A percentile compares a stretch with the other conserved stretches of the same genome.
Evolutionary conservation across 2,797 vertebrate genomes (phyloP).

Genomic region (Periparus ater): DNA sequence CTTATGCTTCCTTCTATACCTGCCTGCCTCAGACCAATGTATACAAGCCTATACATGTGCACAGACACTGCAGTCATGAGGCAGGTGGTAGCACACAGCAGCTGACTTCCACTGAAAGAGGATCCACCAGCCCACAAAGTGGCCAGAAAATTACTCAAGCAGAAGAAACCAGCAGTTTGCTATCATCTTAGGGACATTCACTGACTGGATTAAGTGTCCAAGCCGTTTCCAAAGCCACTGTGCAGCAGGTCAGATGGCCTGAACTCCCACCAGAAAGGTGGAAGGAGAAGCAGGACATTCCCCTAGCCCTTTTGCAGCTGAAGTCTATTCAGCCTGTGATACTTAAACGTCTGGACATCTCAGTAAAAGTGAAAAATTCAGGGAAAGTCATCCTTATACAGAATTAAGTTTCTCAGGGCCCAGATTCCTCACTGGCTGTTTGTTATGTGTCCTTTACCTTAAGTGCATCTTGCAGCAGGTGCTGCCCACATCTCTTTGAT

Average conservation of each 20-base stretch:
- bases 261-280: neutral
- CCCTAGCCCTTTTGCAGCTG: neutral
- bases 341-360: neutral
- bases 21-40: neutral
- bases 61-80: neutral
- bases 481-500: neutral
- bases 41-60: fast-evolving
- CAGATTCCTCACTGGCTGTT: neutral
- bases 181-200: neutral
- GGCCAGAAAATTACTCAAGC: neutral
- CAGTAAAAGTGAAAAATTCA: neutral
- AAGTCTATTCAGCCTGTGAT: neutral
- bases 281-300: neutral
- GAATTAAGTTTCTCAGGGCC: neutral
- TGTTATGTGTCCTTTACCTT: neutral
- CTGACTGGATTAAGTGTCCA: neutral
- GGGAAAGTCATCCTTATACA: neutral
- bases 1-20: neutral
- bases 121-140: neutral
- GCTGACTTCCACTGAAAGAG: neutral
- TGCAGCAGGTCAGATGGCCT: neutral
- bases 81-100: neutral
- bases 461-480: neutral
- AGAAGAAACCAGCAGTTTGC: neutral
- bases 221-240: neutral